phyloP scores from a whole-genome alignment of 2,888 invertebrate genomes.

The Coenonympha arcania region DNA sequence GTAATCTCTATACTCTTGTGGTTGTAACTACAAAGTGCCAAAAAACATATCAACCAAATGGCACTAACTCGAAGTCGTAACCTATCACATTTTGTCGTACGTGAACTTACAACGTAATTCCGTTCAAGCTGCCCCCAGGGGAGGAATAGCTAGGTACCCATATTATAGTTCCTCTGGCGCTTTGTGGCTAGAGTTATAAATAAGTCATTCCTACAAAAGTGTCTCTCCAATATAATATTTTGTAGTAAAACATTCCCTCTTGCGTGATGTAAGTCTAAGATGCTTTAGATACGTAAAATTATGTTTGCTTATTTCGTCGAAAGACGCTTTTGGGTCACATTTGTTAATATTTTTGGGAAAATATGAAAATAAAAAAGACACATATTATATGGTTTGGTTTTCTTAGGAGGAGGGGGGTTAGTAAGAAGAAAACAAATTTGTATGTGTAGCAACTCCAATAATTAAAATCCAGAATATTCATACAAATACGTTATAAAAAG shows the following conservation, averaged over 20 bases:
- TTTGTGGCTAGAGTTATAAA: slow-evolving; percentile 3
- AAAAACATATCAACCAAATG: no score
- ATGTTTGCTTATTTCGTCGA: neutral
- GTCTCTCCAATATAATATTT: slow-evolving; percentile 4
- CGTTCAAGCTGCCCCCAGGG: slow-evolving; percentile 2
- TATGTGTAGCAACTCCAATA: no score
- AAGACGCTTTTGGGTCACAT: neutral
- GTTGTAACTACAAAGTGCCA: no score
- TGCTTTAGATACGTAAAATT: neutral
- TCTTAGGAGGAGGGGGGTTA: no score
- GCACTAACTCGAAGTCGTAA: neutral
- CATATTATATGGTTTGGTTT: no score
- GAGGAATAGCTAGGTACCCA: slow-evolving; percentile 7
- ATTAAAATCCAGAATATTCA: no score
- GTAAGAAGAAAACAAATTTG: no score
- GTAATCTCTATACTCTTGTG: no score
- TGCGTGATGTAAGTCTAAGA: neutral
- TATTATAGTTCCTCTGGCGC: neutral
- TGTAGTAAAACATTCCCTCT: neutral
- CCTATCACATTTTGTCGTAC: slow-evolving; percentile 1
- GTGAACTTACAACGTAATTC: neutral
- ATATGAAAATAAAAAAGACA: no score
- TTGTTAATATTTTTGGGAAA: neutral
- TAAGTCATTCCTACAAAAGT: slow-evolving; percentile 2
- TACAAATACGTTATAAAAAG: no score